Evolutionary conservation across 2,113 vertebrate genomes (phyloP).

Genomic region (Xyliphius kryptos): DNA sequence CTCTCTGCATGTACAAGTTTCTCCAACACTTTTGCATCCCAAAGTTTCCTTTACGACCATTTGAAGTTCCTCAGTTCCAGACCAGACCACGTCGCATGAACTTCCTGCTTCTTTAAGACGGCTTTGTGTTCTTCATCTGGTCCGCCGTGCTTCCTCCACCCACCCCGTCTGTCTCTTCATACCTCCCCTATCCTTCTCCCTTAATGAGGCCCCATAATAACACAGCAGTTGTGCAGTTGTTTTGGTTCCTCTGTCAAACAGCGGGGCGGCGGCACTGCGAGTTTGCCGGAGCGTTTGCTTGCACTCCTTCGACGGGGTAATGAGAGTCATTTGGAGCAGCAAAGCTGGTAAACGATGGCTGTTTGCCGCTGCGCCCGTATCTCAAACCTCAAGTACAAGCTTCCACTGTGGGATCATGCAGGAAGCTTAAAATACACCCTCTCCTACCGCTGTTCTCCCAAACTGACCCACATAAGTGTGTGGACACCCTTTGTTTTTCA

Average conservation of each 20-base stretch:
- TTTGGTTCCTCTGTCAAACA: conserved; percentile 73
- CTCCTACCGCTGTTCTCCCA: no score
- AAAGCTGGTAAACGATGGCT: conserved; percentile 63
- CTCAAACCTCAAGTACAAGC: conserved; percentile 46
- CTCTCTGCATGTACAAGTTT: no score
- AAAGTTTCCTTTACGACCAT: no score
- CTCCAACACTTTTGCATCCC: neutral
- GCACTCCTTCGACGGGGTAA: conserved; percentile 71
- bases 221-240: conserved; percentile 72
- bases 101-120: conserved; percentile 21
- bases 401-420: conserved; percentile 5
- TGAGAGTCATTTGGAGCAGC: conserved; percentile 70
- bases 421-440: neutral
- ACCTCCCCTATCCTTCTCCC: conserved; percentile 63
- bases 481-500: no score
- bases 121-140: conserved; percentile 13
- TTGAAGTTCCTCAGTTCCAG: neutral
- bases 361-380: conserved; percentile 59
- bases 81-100: neutral
- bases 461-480: no score
- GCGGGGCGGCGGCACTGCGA: conserved; percentile 63
- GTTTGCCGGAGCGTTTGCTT: conserved; percentile 66
- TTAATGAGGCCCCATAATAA: conserved; percentile 76
- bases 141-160: conserved; percentile 41
- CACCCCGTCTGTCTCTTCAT: conserved; percentile 46